Conservation (phyloP, 2,113 vertebrate genomes). For the Callospermophilus lateralis region DNA sequence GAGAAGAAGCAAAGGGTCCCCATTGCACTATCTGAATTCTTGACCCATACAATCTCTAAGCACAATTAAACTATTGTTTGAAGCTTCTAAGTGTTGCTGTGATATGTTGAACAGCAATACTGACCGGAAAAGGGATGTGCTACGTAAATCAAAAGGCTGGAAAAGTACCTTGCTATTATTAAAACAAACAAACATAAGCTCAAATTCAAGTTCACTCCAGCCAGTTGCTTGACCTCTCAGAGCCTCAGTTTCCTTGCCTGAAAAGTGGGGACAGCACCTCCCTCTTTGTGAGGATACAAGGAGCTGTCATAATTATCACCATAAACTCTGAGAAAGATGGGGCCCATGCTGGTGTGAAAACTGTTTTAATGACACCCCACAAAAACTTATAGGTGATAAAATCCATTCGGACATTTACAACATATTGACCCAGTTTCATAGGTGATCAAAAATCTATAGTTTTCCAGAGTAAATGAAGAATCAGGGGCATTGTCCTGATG, state of each 20-base stretch:
- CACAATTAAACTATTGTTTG: background rate
- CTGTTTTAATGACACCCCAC: background rate
- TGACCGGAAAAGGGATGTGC: background rate
- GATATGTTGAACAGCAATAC: background rate
- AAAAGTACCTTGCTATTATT: background rate
- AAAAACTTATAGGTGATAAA: background rate
- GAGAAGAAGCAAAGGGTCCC: background rate
- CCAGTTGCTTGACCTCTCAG: background rate
- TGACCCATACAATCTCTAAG: background rate
- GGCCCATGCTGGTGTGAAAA: fast-evolving
- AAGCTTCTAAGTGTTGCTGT: background rate
- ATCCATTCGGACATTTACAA: background rate
- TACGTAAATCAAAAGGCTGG: background rate
- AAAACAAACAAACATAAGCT: background rate
- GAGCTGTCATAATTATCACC: background rate
- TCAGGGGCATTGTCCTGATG: background rate
- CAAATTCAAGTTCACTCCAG: background rate
- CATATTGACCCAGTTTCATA: background rate
- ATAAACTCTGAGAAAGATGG: background rate
- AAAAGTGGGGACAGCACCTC: background rate
- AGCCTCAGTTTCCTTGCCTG: background rate
- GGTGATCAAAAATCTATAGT: background rate
- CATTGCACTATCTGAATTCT: background rate
- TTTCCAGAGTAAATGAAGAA: constrained; percentile 48
- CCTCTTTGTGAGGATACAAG: background rate